Conservation (phyloP, 2,888 invertebrate genomes). For the Rhagium mordax region DNA sequence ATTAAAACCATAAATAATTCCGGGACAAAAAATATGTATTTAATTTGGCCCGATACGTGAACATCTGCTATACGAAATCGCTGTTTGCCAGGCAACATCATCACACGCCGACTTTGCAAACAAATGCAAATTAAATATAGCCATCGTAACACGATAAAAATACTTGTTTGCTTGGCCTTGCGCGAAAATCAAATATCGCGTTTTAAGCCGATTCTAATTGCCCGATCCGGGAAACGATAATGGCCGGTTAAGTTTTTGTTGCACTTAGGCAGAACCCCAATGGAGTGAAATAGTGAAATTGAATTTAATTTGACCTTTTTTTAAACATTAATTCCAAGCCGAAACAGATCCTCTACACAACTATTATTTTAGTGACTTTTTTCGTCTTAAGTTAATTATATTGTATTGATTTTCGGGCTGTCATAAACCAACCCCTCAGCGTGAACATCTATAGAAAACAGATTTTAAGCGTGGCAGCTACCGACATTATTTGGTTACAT, state of each 20-base stretch:
- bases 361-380: no score
- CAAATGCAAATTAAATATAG: conserved; percentile 39
- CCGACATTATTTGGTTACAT: no score
- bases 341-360: no score
- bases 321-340: no score
- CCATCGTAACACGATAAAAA: conserved; percentile 21
- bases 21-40: conserved; percentile 48
- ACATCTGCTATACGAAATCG: conserved; percentile 43
- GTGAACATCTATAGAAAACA: no score
- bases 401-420: no score
- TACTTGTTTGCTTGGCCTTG: conserved; percentile 19
- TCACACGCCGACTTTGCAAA: conserved; percentile 30
- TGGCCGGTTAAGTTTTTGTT: background rate
- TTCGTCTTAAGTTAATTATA: no score
- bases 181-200: background rate
- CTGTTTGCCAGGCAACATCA: conserved; percentile 34
- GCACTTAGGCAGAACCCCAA: background rate
- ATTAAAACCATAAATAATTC: conserved; percentile 47
- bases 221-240: background rate
- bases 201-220: background rate
- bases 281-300: background rate
- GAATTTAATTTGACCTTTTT: no score
- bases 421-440: no score
- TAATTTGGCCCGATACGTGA: conserved; percentile 45
- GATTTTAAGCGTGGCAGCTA: no score